These are phyloP conservation scores for Centruroides sculpturatus DNA, from an alignment of 1,140 invertebrate species.

Conservation along the genomic window DNA sequence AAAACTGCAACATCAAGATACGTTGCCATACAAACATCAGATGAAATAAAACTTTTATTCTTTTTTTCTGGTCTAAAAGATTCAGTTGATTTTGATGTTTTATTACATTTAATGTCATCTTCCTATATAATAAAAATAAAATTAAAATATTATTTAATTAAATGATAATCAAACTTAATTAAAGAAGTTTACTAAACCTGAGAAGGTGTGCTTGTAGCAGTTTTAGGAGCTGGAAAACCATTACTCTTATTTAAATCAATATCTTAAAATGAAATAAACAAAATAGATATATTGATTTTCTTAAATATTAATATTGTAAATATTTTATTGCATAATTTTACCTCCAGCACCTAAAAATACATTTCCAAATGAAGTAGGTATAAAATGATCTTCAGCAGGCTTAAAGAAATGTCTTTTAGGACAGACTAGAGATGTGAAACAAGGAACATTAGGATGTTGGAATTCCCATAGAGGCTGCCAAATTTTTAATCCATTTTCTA, in stretches of 20 bases:
- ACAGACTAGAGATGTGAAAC: slow-evolving; percentile 85
- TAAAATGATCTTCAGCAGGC: slow-evolving; percentile 38
- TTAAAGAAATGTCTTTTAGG: slow-evolving; percentile 28
- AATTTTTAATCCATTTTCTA: slow-evolving; percentile 92
- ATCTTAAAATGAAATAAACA: no score
- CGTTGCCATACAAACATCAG: slow-evolving; percentile 68
- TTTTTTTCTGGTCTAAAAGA: neutral
- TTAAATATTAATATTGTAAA: no score
- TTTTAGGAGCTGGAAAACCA: no score
- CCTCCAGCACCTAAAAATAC: slow-evolving; percentile 50
- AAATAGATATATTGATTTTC: no score
- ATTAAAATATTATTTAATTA: no score
- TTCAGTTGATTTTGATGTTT: no score
- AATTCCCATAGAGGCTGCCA: slow-evolving; percentile 96
- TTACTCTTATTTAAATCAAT: no score
- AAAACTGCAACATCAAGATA: slow-evolving; percentile 92
- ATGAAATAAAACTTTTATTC: neutral
- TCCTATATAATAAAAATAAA: no score
- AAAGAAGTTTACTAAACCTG: no score
- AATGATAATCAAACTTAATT: no score
- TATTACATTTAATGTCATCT: no score
- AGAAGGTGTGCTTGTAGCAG: no score
- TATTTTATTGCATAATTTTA: neutral
- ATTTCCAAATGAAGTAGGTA: slow-evolving; percentile 48
- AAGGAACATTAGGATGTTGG: slow-evolving; percentile 76